Conservation (phyloP, 2,113 vertebrate species). For the Aphyosemion australe region DNA sequence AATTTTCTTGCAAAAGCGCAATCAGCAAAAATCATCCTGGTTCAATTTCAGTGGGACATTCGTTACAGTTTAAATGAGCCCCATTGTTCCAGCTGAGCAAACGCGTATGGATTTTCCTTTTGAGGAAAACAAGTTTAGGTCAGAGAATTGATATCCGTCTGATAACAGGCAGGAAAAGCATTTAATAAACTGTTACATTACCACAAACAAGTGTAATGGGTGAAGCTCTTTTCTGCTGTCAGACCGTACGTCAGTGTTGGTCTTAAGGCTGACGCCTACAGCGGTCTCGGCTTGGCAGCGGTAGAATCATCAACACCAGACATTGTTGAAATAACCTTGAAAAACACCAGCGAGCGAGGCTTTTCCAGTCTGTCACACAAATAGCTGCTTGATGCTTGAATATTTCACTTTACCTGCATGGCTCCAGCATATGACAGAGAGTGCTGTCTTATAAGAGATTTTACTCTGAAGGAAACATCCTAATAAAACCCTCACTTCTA, state of each 20-base stretch:
- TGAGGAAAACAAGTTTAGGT: slow-evolving; percentile 2
- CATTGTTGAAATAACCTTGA: slow-evolving; percentile 61
- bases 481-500: slow-evolving; percentile 61
- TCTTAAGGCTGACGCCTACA: slow-evolving; percentile 51
- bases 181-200: slow-evolving; percentile 31
- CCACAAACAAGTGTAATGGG: slow-evolving; percentile 17
- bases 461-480: slow-evolving; percentile 63
- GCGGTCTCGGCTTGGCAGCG: slow-evolving; percentile 17
- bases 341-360: slow-evolving; percentile 8
- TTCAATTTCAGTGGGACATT: slow-evolving; percentile 49
- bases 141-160: slow-evolving; percentile 22
- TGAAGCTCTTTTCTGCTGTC: slow-evolving; percentile 8
- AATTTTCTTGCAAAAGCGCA: slow-evolving; percentile 43
- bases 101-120: neutral
- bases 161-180: slow-evolving; percentile 21
- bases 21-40: slow-evolving; percentile 40
- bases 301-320: slow-evolving; percentile 50
- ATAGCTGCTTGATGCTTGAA: slow-evolving; percentile 32
- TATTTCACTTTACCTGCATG: slow-evolving; percentile 65
- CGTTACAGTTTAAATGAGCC: slow-evolving; percentile 34
- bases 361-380: slow-evolving; percentile 36
- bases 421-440: slow-evolving; percentile 54
- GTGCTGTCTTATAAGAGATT: slow-evolving; percentile 65
- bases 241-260: slow-evolving; percentile 37
- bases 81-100: slow-evolving; percentile 19